Base-by-base conservation (phyloP, 2,797 vertebrate genomes). In the Catostomus latipinnis region DNA sequence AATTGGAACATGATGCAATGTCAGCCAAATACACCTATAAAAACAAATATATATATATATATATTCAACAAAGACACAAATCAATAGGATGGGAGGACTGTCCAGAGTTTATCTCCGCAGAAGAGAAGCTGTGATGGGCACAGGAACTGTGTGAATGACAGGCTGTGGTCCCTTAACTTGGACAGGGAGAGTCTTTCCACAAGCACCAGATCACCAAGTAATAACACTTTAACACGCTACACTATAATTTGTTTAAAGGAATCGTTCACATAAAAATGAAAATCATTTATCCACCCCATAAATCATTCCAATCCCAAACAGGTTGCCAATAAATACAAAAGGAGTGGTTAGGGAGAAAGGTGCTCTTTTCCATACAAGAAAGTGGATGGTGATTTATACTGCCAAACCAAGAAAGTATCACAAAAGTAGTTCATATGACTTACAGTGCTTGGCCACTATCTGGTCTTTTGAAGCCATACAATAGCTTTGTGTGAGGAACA, bases 151-250 rank as follows among this genome's bases (percentile, higher is more conserved):
- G 18, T 58, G 49, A 65, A 76, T 81, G 62, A 46, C 83, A 74
- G 81, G 76, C 81, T 48, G 5, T 72, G 76, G 83, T 71, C 87
- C 87, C 82, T 76, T 82, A 86, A 78, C 91, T 87, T 87, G 86
- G 81, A 83, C 70, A 57, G 75, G 50, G 60, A 81, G 62, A 57
- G 14, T 43, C 69, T 71, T 18, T 69, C 12, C 4, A 52, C 48
- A 22, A 14, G 77, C 58, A 85, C 43, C 60, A 80, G 70, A 61
- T 84, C 54, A 68, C 68, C 12, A 46, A 45, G 81, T n/a, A 85
- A 84, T 84, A 83, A 88, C 83, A 81, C 72, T 82, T 81, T 80
- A 71, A 6, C 70, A 11, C 63, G 56, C 49, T 45, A 58, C 34
- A 78, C 16, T 72, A 74, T 45, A 67, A 62, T 72, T 56, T 54